Conservation (phyloP, 2,888 invertebrate genomes). For the Anthophora plumipes region DNA sequence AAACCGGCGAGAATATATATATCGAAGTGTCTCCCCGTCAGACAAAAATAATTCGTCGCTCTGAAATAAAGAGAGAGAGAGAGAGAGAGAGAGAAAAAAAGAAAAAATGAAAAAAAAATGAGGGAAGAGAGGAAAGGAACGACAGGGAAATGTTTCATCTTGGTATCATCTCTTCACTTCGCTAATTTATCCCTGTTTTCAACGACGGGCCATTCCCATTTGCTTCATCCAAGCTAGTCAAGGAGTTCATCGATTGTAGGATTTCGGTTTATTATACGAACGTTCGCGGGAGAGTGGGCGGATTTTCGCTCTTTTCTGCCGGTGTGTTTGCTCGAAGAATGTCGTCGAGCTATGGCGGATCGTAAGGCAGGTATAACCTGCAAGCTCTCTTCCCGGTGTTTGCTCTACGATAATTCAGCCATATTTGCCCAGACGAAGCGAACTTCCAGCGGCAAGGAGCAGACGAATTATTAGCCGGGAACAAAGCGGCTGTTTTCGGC, state of each 20-base stretch:
- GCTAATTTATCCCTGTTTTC: not conserved
- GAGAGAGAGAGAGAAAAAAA: not conserved
- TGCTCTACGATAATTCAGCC: slow-evolving; percentile 67
- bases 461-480: slow-evolving; percentile 58
- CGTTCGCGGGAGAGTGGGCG: slow-evolving; percentile 22
- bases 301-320: slow-evolving; percentile 55
- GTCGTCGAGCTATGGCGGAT: slow-evolving; percentile 51
- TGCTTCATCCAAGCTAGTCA: not conserved
- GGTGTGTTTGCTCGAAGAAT: slow-evolving; percentile 64
- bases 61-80: not conserved
- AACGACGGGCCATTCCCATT: not conserved
- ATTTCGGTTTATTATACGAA: slow-evolving; percentile 48
- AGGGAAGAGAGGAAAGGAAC: not conserved
- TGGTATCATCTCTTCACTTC: too few relatives aligned
- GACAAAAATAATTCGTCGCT: slow-evolving; percentile 28
- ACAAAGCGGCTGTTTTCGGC: slow-evolving; percentile 57
- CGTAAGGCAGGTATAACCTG: slow-evolving; percentile 59
- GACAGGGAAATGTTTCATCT: not conserved
- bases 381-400: slow-evolving; percentile 56
- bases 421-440: slow-evolving; percentile 70
- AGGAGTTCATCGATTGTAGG: slow-evolving; percentile 46
- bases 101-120: not conserved
- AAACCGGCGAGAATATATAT: slow-evolving; percentile 19
- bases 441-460: slow-evolving; percentile 50
- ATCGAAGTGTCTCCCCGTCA: not conserved